phyloP scores from a whole-genome alignment of 2,113 vertebrate species.

The Colaptes auratus region DNA sequence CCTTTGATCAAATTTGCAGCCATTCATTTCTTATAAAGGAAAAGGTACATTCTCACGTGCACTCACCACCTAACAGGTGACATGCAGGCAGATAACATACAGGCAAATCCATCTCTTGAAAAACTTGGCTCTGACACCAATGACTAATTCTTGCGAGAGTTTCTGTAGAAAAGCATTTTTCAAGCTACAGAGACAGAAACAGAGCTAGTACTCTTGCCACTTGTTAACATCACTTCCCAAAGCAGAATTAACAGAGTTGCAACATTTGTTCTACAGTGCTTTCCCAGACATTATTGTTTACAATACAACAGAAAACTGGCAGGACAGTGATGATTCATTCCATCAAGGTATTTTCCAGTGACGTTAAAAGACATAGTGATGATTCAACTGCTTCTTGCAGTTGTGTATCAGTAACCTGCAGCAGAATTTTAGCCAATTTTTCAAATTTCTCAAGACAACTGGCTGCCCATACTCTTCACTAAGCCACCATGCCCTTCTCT shows the following conservation, averaged over 20 bases:
- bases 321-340: background rate
- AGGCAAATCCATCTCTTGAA: background rate
- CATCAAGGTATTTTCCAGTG: background rate
- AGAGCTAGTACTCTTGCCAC: background rate
- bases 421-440: background rate
- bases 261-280: background rate
- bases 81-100: background rate
- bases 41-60: background rate
- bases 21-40: background rate
- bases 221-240: background rate
- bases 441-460: background rate
- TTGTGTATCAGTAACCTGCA: background rate
- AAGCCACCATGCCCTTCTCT: background rate
- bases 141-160: background rate
- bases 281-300: background rate
- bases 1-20: background rate
- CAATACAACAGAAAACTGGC: background rate
- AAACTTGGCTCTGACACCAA: background rate
- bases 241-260: background rate
- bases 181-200: background rate
- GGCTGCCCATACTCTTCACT: background rate
- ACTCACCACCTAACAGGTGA: background rate
- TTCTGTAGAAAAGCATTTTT: background rate
- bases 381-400: conserved; percentile 22
- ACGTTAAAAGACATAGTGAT: background rate